Percentiles rank a stretch among this genome's conserved stretches.
These are phyloP conservation scores for Apamea monoglypha DNA, from an alignment of 2,888 invertebrate species.

Conservation along the genomic window DNA sequence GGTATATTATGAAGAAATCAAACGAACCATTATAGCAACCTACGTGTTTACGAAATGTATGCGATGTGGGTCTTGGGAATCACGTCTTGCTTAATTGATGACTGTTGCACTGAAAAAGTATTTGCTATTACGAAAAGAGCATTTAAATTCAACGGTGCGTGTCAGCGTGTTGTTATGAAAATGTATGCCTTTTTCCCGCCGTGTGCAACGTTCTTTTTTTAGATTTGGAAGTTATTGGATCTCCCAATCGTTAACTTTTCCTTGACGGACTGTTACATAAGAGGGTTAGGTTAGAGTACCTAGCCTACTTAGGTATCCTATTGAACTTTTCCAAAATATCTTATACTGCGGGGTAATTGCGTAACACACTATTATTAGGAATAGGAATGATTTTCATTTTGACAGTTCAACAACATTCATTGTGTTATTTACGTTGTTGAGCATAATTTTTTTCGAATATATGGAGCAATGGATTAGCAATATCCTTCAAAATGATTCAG, in stretches of 20 bases:
- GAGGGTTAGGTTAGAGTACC: background rate
- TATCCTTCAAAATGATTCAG: no score
- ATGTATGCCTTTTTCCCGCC: conserved; percentile 20
- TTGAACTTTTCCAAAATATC: background rate
- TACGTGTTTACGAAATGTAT: conserved; percentile 54
- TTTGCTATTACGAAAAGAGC: conserved; percentile 53
- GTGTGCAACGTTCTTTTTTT: conserved; percentile 27
- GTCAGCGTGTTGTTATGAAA: conserved; percentile 28
- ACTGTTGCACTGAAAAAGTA: conserved; percentile 58
- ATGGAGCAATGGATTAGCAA: no score
- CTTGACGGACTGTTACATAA: background rate
- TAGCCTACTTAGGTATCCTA: background rate
- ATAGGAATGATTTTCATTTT: no score
- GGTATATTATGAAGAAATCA: conserved; percentile 6
- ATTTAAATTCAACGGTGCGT: conserved; percentile 45
- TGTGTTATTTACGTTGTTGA: no score
- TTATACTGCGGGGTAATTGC: no score
- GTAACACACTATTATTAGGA: no score
- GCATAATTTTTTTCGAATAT: no score
- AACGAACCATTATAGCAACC: conserved; percentile 34
- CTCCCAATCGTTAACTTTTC: background rate
- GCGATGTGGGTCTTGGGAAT: conserved; percentile 56
- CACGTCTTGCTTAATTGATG: conserved; percentile 63
- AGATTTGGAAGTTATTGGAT: background rate
- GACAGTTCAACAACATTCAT: no score